These are phyloP conservation scores for Desoria tigrina DNA, from an alignment of 2,888 invertebrate genomes.

Conservation along the genomic window DNA sequence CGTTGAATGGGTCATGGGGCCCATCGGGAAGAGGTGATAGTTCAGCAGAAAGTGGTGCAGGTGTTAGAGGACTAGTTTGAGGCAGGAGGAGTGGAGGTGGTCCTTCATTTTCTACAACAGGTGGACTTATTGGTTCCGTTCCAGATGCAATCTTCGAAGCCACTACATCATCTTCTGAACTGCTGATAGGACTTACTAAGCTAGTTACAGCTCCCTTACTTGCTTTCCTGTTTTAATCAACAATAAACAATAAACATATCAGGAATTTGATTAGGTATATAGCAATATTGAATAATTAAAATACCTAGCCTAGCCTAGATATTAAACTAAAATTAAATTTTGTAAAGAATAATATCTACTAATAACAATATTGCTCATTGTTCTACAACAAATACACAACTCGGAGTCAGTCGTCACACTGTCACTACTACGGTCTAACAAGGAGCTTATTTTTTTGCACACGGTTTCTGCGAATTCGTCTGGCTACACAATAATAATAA, in stretches of 20 bases:
- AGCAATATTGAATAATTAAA: not conserved
- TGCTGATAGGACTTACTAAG: slow-evolving; percentile 48
- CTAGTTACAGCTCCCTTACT: slow-evolving; percentile 26
- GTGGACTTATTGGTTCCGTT: not conserved
- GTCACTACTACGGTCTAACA: too few species aligned
- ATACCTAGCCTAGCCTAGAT: too few species aligned
- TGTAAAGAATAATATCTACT: too few species aligned
- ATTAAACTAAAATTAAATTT: too few species aligned
- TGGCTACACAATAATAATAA: too few species aligned
- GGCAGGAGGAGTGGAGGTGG: not conserved
- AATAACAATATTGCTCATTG: too few species aligned
- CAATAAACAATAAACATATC: slow-evolving; percentile 4
- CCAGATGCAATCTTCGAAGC: not conserved
- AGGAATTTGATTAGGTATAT: slow-evolving; percentile 9
- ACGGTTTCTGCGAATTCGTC: too few species aligned
- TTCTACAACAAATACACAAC: too few species aligned
- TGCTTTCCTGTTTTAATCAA: not conserved
- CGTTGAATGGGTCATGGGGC: too few species aligned
- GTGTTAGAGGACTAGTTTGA: not conserved
- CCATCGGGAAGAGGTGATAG: slow-evolving; percentile 14
- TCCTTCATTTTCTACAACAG: not conserved
- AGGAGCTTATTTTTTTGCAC: too few species aligned
- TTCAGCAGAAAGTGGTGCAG: not conserved
- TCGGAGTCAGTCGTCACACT: too few species aligned
- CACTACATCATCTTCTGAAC: slow-evolving; percentile 43